A percentile compares a stretch with the other conserved stretches of the same genome.
These are phyloP conservation scores for Sarcoramphus papa DNA, from an alignment of 2,797 vertebrate species.

Conservation along the genomic window DNA sequence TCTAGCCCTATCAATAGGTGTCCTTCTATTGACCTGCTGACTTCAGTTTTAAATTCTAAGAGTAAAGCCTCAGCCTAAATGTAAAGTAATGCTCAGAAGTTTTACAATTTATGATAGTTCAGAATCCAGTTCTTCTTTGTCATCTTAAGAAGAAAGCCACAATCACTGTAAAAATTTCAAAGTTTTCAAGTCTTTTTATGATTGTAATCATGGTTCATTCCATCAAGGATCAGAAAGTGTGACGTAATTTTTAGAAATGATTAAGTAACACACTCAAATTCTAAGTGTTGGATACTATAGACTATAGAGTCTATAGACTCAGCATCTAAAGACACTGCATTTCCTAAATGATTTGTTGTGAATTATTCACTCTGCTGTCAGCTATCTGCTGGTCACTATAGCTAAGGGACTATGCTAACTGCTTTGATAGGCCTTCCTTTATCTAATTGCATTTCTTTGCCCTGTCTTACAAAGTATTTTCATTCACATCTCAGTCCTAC, in stretches of 20 bases:
- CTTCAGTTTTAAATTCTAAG: not conserved
- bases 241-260: not conserved
- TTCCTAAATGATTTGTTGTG: not conserved
- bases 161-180: not conserved
- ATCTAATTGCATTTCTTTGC: constrained; percentile 2
- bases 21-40: not conserved
- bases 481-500: not conserved
- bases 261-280: not conserved
- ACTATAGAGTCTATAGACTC: not conserved
- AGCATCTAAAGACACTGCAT: not conserved
- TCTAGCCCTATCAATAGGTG: not conserved
- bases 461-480: constrained; percentile 8
- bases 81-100: not conserved
- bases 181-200: not conserved
- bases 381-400: not conserved
- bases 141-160: not conserved
- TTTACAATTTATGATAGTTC: not conserved
- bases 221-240: not conserved
- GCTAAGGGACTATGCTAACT: not conserved
- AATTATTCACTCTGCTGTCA: not conserved
- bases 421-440: not conserved
- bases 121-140: not conserved
- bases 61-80: not conserved
- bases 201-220: not conserved
- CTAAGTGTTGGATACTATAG: not conserved